Evolutionary conservation across 1,140 invertebrate species (phyloP), one percentile per base, ranked within the genome.

Genomic region (Pseudomyrmex sp.): DNA sequence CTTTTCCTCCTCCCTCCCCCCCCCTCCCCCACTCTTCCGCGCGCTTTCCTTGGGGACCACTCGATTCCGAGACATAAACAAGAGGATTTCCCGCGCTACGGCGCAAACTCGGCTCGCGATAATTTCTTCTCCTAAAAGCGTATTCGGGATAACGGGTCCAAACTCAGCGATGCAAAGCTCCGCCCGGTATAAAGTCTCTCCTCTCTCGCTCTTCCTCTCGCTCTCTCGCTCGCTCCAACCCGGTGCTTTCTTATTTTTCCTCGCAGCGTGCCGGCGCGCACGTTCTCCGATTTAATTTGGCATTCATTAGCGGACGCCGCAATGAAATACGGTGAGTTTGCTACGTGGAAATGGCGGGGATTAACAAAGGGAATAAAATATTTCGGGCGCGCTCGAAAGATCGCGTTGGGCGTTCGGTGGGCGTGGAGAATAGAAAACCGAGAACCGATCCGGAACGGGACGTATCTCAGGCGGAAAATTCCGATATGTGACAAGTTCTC

Each of bases 31-130:
- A 2, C 20, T 2, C 26, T 35, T 35, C 35, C 35, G 5, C 35
- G 5, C 35, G 35, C 35, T 13, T 75, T 56, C 72, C 63, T 18
- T 50, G 26, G 80, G 84, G 65, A 74, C 70, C 72, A 83, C 84
- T 85, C 84, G 84, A 85, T 85, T 83, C 58, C 56, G 79, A 68
- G 84, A 85, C 80, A 83, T 85, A 85, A 85, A 83, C 84, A 85
- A 85, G 84, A 83, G 77, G 77, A 85, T 85, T 85, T 85, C 69
- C 69, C 35, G 56, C 66, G 26, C 69, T 26, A 69, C 77, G 63
- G 66, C 77, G 50, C 52, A 44, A 56, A 50, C 56, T 26, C 52
- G 52, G 62, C 44, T 73, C 62, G 69, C 77, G 77, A 85, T 85
- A 82, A 85, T 82, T 85, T 85, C 77, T 74, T 82, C 44, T 59